Evolutionary conservation across 2,113 vertebrate genomes (phyloP), one percentile per base, ranked within the genome.

Genomic region (Ptilonorhynchus violaceus): DNA sequence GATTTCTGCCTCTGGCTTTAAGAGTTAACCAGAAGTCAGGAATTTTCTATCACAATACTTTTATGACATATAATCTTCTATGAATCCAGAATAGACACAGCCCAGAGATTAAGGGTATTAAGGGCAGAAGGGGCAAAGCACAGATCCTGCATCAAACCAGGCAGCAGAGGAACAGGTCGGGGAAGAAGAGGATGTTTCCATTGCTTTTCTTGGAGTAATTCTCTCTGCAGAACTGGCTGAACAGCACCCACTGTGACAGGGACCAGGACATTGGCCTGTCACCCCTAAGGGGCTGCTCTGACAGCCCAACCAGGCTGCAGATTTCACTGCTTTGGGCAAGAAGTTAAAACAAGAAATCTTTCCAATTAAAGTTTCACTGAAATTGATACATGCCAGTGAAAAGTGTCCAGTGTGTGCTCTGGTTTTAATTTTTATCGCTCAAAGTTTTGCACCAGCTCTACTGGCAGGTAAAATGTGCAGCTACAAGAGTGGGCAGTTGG

Each of bases 41-140:
- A 85, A 52, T 74, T 77, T 96, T 76, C 59, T 74, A 10, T 62
- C 82, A 24, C 31, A 59, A 39, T 41, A 76, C 6, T 85, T 89
- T 73, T 80, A 55, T 70, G 88, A 80, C 35, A 85, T 19, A 70
- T 86, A 94, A 94, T 95, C 62, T 73, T 39, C 33, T 62, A 14
- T 82, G 80, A 75, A 74, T 87, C 84, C 68, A 47, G 89, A 87
- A 64, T 3, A 92, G 89, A 60, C 33, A 47, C 17, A 82, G 41
- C n/a, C 52, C 24, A 41, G 89, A 87, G 68, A 89, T 96, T 94
- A 95, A 92, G 44, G 60, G 73, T 68, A 78, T 95, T 95, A 68
- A 96, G 77, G 84, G 68, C 89, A 72, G 80, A 81, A 82, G 18
- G 66, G 80, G 64, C 64, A 70, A 72, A 68, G 28, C 47, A 44